Evolutionary conservation across 2,797 vertebrate species (phyloP), one percentile per base, ranked within the genome.

Genomic region (Tokudaia tokunoshimensis): DNA sequence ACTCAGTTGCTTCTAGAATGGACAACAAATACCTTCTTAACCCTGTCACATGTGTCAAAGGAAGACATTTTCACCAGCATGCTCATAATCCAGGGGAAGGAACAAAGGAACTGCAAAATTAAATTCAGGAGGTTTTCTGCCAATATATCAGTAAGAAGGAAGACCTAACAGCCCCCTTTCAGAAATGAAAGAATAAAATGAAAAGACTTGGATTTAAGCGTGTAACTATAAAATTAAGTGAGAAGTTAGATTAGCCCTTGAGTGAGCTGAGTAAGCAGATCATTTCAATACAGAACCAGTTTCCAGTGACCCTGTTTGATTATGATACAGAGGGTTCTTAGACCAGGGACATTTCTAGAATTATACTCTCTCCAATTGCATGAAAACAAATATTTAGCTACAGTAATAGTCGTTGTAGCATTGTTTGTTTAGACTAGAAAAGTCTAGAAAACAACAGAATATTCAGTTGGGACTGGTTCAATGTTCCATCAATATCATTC

Each of bases 391-490:
- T 29, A 94, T 89, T 94, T 72, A 81, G 5, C 37, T 92, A 89
- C 0, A 85, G 74, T 29, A 75, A 92, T 65, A 85, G 50, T 92
- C 65, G 94, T 26, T 75, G 74, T 57, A 94, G 61, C 76, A 80
- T 67, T 92, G 59, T 84, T 93, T 87, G 34, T 76, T 95, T 76
- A 91, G 65, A 78, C 29, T 37, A 26, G 59, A 96, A 95, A 94
- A 75, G 9, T 91, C 63, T 88, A 29, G 79, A 92, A 84, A 91
- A 80, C 52, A 94, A 67, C 59, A 34, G 65, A 93, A 74, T 63
- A 76, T 41, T 97, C 41, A 31, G 3, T 13, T 81, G 37, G 15
- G 34, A 74, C 85, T 90, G 57, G 44, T 74, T 76, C 92, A 67
- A 55, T 44, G 20, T 65, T 86, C 59, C 20, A 55, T n/a, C 47